Conservation (phyloP, 2,113 vertebrate genomes). For the Muntiacus muntjak region DNA sequence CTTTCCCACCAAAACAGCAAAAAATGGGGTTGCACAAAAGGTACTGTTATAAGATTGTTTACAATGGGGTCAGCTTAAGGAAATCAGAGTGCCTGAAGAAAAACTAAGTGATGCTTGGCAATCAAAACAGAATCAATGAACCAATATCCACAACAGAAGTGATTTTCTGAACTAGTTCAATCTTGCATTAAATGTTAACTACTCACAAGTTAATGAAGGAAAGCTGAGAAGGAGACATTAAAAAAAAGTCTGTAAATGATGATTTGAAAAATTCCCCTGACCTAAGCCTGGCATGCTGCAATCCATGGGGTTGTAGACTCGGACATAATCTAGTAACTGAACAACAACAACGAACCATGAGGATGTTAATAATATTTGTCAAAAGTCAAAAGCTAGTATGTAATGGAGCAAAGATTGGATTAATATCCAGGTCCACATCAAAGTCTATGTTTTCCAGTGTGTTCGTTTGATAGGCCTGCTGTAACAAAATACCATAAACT, state of each 20-base stretch:
- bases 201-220: background rate
- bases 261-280: background rate
- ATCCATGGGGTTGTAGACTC: background rate
- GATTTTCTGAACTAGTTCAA: background rate
- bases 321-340: background rate
- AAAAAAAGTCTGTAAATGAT: background rate
- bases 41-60: background rate
- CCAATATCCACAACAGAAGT: background rate
- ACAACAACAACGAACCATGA: background rate
- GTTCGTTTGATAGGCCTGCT: background rate
- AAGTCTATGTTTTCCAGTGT: background rate
- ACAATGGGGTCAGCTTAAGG: background rate
- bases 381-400: background rate
- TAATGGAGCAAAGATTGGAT: background rate
- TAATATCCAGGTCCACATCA: background rate
- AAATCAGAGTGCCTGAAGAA: background rate
- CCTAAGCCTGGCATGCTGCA: background rate
- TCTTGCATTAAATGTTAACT: background rate
- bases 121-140: background rate
- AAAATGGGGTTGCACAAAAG: background rate
- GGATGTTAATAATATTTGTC: background rate
- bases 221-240: background rate
- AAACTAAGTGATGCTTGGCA: background rate
- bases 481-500: background rate
- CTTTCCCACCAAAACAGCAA: background rate